Base-by-base conservation (phyloP, 2,888 invertebrate genomes). In the Drepana falcataria region DNA sequence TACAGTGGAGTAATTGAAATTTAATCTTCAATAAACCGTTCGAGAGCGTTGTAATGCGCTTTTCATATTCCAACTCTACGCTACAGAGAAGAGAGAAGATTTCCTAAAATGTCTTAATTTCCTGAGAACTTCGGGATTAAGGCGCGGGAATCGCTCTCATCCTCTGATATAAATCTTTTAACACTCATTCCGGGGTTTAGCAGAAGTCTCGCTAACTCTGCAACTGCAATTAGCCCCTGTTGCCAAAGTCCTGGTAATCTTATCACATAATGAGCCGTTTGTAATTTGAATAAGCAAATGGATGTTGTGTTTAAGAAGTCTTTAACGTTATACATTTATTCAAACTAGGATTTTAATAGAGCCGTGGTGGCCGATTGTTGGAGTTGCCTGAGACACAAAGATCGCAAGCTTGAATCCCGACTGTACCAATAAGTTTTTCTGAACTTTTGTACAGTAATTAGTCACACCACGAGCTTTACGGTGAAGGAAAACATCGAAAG, bases 161-260 rank as follows among this genome's bases (percentile, higher is more conserved):
- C 74, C 70, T 68, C 76, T 72, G 86, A 87, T 88, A 91, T 90
- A 90, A 90, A 90, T 90, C 90, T 91, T 83, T 87, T 81, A 87
- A 85, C 90, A 84, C 87, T 87, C 85, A 81, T 87, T 81, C 79
- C 73, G 70, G 78, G 82, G 73, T 83, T 82, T 77, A 77, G 69
- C 69, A 77, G 76, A 7, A 79, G 77, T 75, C 74, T 57, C 71
- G 78, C 79, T 85, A 85, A 87, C 84, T 84, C 84, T 73, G 84
- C 85, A 85, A 87, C 81, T 83, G 88, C 89, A 89, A 89, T 90
- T 90, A 89, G 84, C 80, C 67, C 74, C 73, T 79, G 74, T 77
- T 73, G 77, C 73, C 67, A 76, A 78, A 79, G 71, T 77, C 77
- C 63, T 65, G 66, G 79, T 87, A 86, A 90, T 85, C 89, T 85